Percentiles rank a stretch among this genome's conserved stretches.
phyloP scores from a whole-genome alignment of 2,113 vertebrate genomes.

The Oryzias celebensis region DNA sequence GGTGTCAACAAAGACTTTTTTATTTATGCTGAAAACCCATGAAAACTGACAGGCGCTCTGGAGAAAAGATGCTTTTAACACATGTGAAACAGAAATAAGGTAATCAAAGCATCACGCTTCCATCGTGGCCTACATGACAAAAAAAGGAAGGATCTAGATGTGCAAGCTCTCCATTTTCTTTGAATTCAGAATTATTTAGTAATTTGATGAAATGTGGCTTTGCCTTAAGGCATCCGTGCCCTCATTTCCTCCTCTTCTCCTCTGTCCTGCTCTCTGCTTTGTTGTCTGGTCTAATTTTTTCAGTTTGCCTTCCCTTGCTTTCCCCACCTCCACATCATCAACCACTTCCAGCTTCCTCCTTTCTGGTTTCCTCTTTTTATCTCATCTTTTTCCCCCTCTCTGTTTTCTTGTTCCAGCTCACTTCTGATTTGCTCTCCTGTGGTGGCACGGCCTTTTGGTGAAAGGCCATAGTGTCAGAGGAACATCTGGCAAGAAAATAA shows the following conservation, averaged over 20 bases:
- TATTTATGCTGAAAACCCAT: not conserved
- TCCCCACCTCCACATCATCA: slow-evolving; percentile 16
- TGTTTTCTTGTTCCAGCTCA: not conserved
- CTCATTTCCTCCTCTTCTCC: slow-evolving; percentile 3
- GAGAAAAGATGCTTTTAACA: not conserved
- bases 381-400: slow-evolving; percentile 10
- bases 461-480: too few species aligned
- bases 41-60: not conserved
- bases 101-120: not conserved
- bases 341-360: slow-evolving; percentile 1
- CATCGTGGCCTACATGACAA: not conserved
- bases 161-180: not conserved
- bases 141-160: not conserved
- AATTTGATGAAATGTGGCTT: slow-evolving; percentile 8
- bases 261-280: not conserved
- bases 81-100: not conserved
- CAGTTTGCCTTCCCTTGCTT: not conserved
- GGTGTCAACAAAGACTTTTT: not conserved
- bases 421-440: too few species aligned
- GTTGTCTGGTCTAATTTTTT: slow-evolving; percentile 11
- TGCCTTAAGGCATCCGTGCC: not conserved
- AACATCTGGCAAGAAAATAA: too few species aligned
- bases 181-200: slow-evolving; percentile 7
- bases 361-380: slow-evolving; percentile 23
- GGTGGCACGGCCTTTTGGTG: too few species aligned